These are phyloP conservation scores for Toxotes chatareus DNA, from an alignment of 2,113 vertebrate species.

Conservation along the genomic window DNA sequence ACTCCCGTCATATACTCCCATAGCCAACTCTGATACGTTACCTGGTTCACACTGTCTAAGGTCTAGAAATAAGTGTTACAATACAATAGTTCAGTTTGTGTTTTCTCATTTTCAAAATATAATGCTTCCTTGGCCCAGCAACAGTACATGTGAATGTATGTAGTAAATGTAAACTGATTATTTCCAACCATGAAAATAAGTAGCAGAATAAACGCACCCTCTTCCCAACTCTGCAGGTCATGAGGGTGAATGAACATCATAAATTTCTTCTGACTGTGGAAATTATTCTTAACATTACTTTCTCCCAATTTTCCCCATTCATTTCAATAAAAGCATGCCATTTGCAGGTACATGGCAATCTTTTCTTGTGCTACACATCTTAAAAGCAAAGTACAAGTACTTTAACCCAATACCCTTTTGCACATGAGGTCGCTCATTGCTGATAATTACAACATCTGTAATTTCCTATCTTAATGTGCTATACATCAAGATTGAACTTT, in stretches of 20 bases:
- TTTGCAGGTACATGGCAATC: slow-evolving; percentile 68
- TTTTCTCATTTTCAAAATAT: slow-evolving; percentile 19
- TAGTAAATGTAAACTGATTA: slow-evolving; percentile 52
- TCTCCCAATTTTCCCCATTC: slow-evolving; percentile 64
- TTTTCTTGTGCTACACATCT: slow-evolving; percentile 57
- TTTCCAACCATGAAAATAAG: slow-evolving; percentile 52
- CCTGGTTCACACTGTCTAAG: slow-evolving; percentile 31
- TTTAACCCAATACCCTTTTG: slow-evolving; percentile 69
- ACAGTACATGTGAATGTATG: slow-evolving; percentile 33
- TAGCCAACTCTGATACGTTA: slow-evolving; percentile 26
- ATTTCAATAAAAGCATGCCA: slow-evolving; percentile 77
- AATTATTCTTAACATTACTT: slow-evolving; percentile 72
- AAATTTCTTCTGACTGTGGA: slow-evolving; percentile 38
- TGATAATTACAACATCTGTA: slow-evolving; percentile 82
- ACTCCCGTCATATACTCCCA: background rate
- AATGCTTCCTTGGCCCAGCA: slow-evolving; percentile 21
- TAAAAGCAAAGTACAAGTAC: slow-evolving; percentile 77
- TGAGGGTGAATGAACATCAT: slow-evolving; percentile 44
- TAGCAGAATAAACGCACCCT: slow-evolving; percentile 33
- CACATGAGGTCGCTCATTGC: slow-evolving; percentile 72
- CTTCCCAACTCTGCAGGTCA: slow-evolving; percentile 21
- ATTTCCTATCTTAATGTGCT: slow-evolving; percentile 82
- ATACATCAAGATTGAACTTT: slow-evolving; percentile 86
- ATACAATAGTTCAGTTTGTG: slow-evolving; percentile 18
- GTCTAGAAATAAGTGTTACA: slow-evolving; percentile 50